Conservation (phyloP, 2,797 vertebrate species). For the Chloroceryle amazona region DNA sequence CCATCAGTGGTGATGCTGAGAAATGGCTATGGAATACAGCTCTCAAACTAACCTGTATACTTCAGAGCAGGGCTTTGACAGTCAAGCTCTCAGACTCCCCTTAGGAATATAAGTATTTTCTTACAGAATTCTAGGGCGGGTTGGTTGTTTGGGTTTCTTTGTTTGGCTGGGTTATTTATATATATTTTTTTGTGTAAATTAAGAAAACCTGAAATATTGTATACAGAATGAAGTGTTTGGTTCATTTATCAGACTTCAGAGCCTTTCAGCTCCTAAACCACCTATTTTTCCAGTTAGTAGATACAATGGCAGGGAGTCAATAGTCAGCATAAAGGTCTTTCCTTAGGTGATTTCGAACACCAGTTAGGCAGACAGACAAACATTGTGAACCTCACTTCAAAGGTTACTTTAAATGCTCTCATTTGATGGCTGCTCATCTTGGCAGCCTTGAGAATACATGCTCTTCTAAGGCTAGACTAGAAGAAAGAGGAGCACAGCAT, state of each 20-base stretch:
- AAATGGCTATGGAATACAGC: neutral
- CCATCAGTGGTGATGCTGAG: neutral
- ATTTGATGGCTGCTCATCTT: neutral
- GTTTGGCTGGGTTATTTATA: no score
- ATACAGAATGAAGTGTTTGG: neutral
- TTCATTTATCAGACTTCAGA: neutral
- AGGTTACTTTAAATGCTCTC: neutral
- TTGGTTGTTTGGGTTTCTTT: no score
- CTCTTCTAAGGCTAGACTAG: fast-evolving
- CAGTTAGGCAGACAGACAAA: neutral
- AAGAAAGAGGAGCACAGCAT: neutral
- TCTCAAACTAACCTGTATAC: neutral
- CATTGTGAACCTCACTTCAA: neutral
- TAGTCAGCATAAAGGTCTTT: neutral
- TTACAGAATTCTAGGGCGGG: neutral
- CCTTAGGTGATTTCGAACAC: neutral
- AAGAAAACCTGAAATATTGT: neutral
- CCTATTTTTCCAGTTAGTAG: neutral
- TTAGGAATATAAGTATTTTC: neutral
- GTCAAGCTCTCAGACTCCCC: neutral
- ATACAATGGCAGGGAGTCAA: neutral
- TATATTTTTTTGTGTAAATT: neutral
- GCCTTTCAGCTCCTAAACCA: neutral
- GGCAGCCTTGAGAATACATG: neutral
- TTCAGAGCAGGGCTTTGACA: neutral